These are phyloP conservation scores for Hyperopisus bebe DNA, from an alignment of 2,113 vertebrate species.

Conservation along the genomic window DNA sequence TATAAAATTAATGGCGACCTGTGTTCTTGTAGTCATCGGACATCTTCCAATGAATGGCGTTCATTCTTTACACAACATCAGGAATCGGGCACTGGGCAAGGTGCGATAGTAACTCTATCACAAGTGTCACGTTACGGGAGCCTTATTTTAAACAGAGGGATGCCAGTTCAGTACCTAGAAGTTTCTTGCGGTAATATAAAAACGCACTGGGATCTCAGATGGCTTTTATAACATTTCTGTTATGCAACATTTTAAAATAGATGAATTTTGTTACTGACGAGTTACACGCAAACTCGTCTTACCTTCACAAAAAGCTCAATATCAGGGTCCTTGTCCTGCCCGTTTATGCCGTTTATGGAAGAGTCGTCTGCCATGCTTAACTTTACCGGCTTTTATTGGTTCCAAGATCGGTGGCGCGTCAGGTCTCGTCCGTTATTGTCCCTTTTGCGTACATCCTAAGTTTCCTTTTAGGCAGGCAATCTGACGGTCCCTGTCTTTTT, in stretches of 20 bases:
- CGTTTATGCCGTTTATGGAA: slow-evolving; percentile 67
- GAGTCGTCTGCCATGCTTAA: slow-evolving; percentile 54
- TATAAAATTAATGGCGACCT: background rate
- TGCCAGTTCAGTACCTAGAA: background rate
- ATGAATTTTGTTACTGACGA: background rate
- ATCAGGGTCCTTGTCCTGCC: slow-evolving; percentile 82
- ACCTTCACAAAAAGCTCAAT: slow-evolving; percentile 99
- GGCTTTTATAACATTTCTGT: background rate
- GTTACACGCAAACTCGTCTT: slow-evolving; percentile 48
- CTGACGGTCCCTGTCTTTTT: background rate
- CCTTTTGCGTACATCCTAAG: background rate
- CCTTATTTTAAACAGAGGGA: background rate
- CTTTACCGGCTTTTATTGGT: background rate
- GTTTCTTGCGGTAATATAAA: background rate
- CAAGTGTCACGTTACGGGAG: background rate
- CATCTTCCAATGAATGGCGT: background rate
- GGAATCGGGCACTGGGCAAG: background rate
- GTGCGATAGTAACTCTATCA: background rate
- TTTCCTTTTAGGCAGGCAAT: background rate
- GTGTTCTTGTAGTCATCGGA: background rate
- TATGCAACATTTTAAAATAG: background rate
- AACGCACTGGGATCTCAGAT: background rate
- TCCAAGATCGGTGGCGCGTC: background rate
- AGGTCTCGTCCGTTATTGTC: background rate
- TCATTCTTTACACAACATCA: background rate